Evolutionary conservation across 2,113 vertebrate species (phyloP).

Genomic region (Podarcis raffonei): DNA sequence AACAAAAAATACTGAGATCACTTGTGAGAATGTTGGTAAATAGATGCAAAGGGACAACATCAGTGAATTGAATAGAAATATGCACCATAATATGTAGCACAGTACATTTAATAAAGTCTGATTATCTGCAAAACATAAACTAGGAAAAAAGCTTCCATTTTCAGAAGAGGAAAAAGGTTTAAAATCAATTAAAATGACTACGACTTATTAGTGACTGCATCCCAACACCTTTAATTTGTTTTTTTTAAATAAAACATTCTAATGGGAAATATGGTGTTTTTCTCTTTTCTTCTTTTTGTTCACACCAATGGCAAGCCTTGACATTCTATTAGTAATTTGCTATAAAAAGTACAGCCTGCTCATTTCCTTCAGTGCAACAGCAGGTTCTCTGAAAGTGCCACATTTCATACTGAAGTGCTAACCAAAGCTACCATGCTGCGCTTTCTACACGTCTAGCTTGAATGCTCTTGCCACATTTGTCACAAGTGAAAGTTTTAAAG

Average conservation of each 20-base stretch:
- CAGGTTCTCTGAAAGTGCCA: conserved; percentile 59
- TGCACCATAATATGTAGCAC: background rate
- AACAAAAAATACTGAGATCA: background rate
- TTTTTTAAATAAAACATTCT: conserved; percentile 1
- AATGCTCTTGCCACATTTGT: conserved; percentile 55
- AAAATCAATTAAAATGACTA: conserved; percentile 17
- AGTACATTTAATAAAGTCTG: background rate
- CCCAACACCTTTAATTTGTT: conserved; percentile 30
- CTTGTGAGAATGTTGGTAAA: background rate
- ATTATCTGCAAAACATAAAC: conserved; percentile 4
- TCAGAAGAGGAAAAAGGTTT: conserved; percentile 7
- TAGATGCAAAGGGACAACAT: background rate
- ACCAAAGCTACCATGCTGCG: conserved; percentile 57
- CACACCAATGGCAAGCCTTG: conserved; percentile 24
- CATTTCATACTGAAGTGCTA: conserved; percentile 58
- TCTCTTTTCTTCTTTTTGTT: conserved; percentile 36
- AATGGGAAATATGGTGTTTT: conserved; percentile 24
- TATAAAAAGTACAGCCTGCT: conserved; percentile 51
- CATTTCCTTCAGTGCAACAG: conserved; percentile 56
- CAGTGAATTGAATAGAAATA: background rate
- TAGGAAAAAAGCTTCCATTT: conserved; percentile 5
- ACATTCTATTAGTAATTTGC: conserved; percentile 32
- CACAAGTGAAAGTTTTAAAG: conserved; percentile 41
- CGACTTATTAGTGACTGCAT: conserved; percentile 7
- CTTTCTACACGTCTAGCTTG: conserved; percentile 49